These are phyloP conservation scores for Tylochromis polylepis DNA, from an alignment of 2,113 vertebrate species.

Conservation along the genomic window DNA sequence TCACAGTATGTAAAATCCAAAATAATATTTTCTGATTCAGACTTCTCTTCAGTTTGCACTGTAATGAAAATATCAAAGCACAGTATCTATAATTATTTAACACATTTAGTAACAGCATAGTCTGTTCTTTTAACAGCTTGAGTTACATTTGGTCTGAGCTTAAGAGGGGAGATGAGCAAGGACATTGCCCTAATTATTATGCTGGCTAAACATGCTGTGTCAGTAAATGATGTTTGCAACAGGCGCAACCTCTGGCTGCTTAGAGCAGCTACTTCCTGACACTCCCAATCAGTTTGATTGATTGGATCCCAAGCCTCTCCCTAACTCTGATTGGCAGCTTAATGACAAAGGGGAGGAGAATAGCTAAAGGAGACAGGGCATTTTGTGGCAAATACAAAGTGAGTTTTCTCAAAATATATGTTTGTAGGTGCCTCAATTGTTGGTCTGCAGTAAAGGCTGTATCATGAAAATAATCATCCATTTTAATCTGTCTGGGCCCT, in stretches of 20 bases:
- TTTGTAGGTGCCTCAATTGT: not conserved
- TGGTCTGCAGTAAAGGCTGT: slow-evolving; percentile 14
- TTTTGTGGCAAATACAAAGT: slow-evolving; percentile 40
- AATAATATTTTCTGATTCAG: not conserved
- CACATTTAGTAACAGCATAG: not conserved
- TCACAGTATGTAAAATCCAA: not conserved
- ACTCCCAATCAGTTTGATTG: slow-evolving; percentile 76
- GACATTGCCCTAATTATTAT: slow-evolving; percentile 62
- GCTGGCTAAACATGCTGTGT: slow-evolving; percentile 64
- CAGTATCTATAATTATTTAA: not conserved
- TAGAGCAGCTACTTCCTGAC: slow-evolving; percentile 74
- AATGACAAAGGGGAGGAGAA: slow-evolving; percentile 57
- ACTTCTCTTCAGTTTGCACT: not conserved
- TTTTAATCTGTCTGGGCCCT: slow-evolving; percentile 41
- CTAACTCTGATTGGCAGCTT: slow-evolving; percentile 71
- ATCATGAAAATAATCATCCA: slow-evolving; percentile 43
- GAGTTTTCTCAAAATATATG: not conserved
- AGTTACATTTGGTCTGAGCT: not conserved
- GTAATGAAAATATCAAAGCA: not conserved
- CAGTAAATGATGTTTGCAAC: slow-evolving; percentile 66
- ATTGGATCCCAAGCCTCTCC: slow-evolving; percentile 63
- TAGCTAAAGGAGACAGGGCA: slow-evolving; percentile 21
- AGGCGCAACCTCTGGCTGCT: slow-evolving; percentile 67
- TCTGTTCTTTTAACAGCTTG: not conserved
- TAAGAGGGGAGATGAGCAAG: slow-evolving; percentile 44